Conservation (phyloP, 2,797 vertebrate genomes). For the Menidia menidia region DNA sequence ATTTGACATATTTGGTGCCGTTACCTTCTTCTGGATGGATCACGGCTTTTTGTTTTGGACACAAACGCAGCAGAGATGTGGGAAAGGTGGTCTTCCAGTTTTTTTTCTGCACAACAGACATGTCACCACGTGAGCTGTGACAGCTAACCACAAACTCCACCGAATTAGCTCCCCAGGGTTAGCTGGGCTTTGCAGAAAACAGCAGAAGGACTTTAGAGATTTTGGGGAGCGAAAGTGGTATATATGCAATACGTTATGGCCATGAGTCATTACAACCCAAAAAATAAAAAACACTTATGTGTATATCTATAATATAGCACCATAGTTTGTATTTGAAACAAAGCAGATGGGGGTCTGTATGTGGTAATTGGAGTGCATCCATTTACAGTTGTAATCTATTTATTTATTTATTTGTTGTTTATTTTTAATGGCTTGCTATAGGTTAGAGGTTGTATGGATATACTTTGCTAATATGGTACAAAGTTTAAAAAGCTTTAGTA, state of each 20-base stretch:
- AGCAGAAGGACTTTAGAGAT: constrained; percentile 10
- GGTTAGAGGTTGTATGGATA: not conserved
- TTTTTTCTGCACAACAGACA: constrained; percentile 30
- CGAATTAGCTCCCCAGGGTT: constrained; percentile 30
- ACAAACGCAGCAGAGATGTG: constrained; percentile 27
- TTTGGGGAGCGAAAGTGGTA: constrained; percentile 11
- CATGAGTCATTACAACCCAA: not conserved
- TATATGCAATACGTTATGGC: constrained; percentile 20
- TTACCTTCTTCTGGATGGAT: constrained; percentile 33
- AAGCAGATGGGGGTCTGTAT: constrained; percentile 23
- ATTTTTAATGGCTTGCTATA: too few relatives aligned
- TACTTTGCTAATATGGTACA: not conserved
- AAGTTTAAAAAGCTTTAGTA: not conserved
- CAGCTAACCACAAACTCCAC: constrained; percentile 50
- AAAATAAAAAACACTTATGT: constrained; percentile 5
- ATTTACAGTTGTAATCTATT: not conserved
- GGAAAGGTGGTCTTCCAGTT: constrained; percentile 1
- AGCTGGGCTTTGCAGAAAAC: constrained; percentile 30
- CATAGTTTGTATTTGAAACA: constrained; percentile 53
- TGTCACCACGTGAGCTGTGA: constrained; percentile 36
- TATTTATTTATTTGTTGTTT: too few relatives aligned
- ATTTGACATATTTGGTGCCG: constrained; percentile 19
- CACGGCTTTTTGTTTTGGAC: constrained; percentile 47
- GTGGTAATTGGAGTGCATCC: constrained; percentile 20
- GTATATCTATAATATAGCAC: constrained; percentile 9